Evolutionary conservation across 2,888 invertebrate genomes (phyloP), one percentile per base, ranked within the genome.

Genomic region (Amblyjoppa proteus): DNA sequence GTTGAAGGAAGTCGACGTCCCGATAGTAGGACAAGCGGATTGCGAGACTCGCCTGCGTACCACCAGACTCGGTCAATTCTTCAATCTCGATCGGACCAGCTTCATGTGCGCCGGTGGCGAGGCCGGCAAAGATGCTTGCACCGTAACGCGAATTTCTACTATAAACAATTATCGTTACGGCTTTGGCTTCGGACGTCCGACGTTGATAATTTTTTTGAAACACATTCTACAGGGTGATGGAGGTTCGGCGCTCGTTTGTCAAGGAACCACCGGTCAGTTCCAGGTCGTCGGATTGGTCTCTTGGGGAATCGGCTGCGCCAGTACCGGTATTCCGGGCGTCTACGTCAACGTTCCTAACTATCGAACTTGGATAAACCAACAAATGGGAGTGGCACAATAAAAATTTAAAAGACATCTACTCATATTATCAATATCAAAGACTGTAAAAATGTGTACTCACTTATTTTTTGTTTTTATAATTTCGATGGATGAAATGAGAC

Each of bases 31-130:
- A n/a, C 94, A 96, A n/a, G 94, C 94, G 0, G 95, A 95, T 0
- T 97, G 97, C 90, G 96, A 97, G 92, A 90, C 94, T 5, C 95
- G 96, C 31, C 94, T 97, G 88, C 95, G 95, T 75, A 92, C 94
- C 0, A 97, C 97, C 0, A 95, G 97, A 1, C 95, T 97, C 0
- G 97, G 97, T 0, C 87, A 95, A 0, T 93, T 92, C 68, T 97
- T 96, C 89, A 94, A 95, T 11, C 94, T 97, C 13, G 96, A 97
- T 88, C 95, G 95, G 16, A 95, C 95, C 0, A 96, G 96, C 49
- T 97, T 97, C 91, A 94, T 97, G 11, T 97, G 97, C 90, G 97
- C 97, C 53, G 97, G 97, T 1, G 97, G 97, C 0, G 97, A 97
- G 92, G 93, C 95, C 3, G 96, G 96, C 83, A 97, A 96, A 91